A percentile compares a stretch with the other conserved stretches of the same genome.
phyloP scores from a whole-genome alignment of 2,797 vertebrate genomes.

The Sebastes oblongus region DNA sequence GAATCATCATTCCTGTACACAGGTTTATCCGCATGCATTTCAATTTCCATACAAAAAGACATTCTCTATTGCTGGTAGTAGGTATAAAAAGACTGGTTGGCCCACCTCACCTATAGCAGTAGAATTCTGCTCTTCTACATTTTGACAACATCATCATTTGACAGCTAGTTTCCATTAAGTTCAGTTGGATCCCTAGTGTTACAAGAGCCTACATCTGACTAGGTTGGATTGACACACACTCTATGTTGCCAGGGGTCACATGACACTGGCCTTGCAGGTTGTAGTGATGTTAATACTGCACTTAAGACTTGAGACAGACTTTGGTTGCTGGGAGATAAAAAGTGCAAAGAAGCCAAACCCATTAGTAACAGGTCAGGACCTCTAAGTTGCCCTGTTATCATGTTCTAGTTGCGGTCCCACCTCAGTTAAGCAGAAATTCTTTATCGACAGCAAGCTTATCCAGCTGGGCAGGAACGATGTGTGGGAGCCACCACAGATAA shows the following conservation, averaged over 20 bases:
- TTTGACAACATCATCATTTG: neutral
- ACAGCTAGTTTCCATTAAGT: neutral
- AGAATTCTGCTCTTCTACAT: neutral
- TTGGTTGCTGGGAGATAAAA: neutral
- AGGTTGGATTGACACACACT: neutral
- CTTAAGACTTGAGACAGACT: neutral
- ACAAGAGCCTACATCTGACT: neutral
- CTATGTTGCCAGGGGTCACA: neutral
- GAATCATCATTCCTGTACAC: neutral
- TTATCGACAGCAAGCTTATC: conserved; percentile 66
- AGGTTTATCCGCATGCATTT: neutral
- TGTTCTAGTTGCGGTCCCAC: conserved; percentile 54
- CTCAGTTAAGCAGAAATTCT: conserved; percentile 68
- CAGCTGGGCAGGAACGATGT: conserved; percentile 30
- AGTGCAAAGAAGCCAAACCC: neutral
- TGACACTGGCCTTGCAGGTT: neutral
- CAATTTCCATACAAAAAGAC: neutral
- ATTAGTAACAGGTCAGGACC: neutral
- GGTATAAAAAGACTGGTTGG: neutral
- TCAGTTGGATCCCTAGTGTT: neutral
- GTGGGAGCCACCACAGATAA: conserved; percentile 51
- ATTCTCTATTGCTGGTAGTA: neutral
- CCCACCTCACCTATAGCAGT: neutral
- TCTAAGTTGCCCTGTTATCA: conserved; percentile 33
- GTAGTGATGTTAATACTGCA: neutral